Conservation (phyloP, 2,113 vertebrate genomes). For the Gnathonemus longibarbis region DNA sequence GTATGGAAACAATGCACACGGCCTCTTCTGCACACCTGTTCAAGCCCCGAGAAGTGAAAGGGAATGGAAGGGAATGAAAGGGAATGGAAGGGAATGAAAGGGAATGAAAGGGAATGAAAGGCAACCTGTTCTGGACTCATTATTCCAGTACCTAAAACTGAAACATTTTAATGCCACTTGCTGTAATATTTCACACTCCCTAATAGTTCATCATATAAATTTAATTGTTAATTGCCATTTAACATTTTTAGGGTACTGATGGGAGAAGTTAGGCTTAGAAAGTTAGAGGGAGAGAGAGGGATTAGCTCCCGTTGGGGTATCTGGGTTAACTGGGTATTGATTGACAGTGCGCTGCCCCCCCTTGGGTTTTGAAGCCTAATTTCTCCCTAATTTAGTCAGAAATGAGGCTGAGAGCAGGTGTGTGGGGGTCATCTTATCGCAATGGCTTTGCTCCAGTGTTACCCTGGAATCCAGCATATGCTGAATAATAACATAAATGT, state of each 20-base stretch:
- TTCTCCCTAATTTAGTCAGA: background rate
- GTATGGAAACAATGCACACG: background rate
- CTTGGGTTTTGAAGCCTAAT: background rate
- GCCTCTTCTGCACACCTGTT: background rate
- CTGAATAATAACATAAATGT: background rate
- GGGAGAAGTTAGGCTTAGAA: background rate
- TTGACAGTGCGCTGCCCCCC: background rate
- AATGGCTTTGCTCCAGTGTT: background rate
- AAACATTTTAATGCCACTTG: background rate
- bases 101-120: too few species aligned
- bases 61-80: too few species aligned
- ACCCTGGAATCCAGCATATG: background rate
- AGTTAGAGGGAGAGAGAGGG: background rate
- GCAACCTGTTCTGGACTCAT: background rate
- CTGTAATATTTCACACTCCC: background rate
- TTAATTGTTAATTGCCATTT: background rate
- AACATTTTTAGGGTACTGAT: background rate
- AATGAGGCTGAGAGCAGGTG: background rate
- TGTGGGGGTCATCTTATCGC: background rate
- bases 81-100: too few species aligned
- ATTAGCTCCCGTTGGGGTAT: background rate
- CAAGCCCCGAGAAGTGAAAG: background rate
- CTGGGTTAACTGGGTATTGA: background rate
- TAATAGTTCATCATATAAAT: background rate
- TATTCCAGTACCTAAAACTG: background rate